Evolutionary conservation across 2,797 vertebrate species (phyloP).

Genomic region (Brotula barbata): DNA sequence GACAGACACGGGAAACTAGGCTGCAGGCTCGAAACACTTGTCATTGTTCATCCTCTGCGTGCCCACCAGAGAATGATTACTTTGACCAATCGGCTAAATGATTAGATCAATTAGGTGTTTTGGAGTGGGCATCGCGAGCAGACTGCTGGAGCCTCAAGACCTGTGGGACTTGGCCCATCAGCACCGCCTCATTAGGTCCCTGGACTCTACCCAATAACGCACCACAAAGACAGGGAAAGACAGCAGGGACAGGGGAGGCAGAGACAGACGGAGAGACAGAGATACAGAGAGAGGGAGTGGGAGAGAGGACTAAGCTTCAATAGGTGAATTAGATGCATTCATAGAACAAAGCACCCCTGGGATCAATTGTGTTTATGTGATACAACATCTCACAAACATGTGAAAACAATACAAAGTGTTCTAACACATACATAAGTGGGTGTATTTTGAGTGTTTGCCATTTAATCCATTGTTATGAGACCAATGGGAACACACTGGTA

Average conservation of each 20-base stretch:
- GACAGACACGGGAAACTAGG: slow-evolving; percentile 17
- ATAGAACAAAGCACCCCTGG: slow-evolving; percentile 59
- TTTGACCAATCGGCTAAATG: slow-evolving; percentile 79
- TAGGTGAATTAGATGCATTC: slow-evolving; percentile 61
- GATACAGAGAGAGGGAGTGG: slow-evolving; percentile 2
- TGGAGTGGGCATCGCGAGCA: slow-evolving; percentile 67
- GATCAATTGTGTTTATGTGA: slow-evolving; percentile 74
- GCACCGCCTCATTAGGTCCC: slow-evolving; percentile 78
- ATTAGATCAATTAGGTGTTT: slow-evolving; percentile 80
- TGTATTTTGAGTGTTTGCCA: slow-evolving; percentile 75
- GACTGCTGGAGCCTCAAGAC: slow-evolving; percentile 68
- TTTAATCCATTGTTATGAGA: slow-evolving; percentile 72
- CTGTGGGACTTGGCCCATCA: slow-evolving; percentile 75
- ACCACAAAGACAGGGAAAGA: slow-evolving; percentile 58
- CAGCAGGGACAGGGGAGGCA: slow-evolving; percentile 24
- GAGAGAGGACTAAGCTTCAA: slow-evolving; percentile 57
- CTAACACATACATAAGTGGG: slow-evolving; percentile 73
- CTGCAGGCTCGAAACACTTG: slow-evolving; percentile 65
- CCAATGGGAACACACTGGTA: slow-evolving; percentile 65
- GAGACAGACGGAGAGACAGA: too few species aligned
- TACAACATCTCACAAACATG: slow-evolving; percentile 72
- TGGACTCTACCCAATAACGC: slow-evolving; percentile 74
- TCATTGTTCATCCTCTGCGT: slow-evolving; percentile 71
- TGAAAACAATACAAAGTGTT: slow-evolving; percentile 75
- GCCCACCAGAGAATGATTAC: slow-evolving; percentile 76